Base-by-base conservation (phyloP, 2,888 invertebrate genomes). In the Leptopilina syphax region DNA sequence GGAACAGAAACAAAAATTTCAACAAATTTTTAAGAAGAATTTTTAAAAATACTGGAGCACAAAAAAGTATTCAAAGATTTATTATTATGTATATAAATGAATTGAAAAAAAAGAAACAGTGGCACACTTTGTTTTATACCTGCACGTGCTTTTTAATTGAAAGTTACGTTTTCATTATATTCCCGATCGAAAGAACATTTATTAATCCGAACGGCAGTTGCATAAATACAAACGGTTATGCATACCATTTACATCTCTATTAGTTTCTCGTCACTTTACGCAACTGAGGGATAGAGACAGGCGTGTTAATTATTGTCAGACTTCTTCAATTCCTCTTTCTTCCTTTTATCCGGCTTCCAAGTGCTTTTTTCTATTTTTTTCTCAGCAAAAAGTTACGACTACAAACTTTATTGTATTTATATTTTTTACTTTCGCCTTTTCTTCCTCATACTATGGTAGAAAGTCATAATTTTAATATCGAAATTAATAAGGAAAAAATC, bases 221-320 rank as follows among this genome's bases (percentile, higher is more conserved):
- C 78, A 81, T 73, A 67, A 79, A 77, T 81, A 6, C 77, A 60
- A 54, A 65, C 44, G 44, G 73, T 24, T 60, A 47, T 60, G 60
- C 54, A 67, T 82, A 68, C 63, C 13, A 77, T 79, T 82, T 70
- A 65, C 67, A 70, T 73, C 70, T 73, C 70, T 77, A 80, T 80
- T 77, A 80, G 63, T 50, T 70, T 27, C 76, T 47, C 73, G 65
- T 54, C 57, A 65, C 47, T 80, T 80, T 78, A 68, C 65, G 80
- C 77, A 78, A 80, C 77, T 77, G 41, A 1, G 24, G 54, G 24
- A 70, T 9, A 47, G 50, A 27, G 24, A 70, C 63, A 24, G 63
- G 13, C 70, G 34, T 54, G 70, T 70, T 54, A 70, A 54, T 63
- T 24, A 9, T 24, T 7, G 54, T 8, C 27, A 70, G 24, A 70